Base-by-base conservation (phyloP, 1,140 invertebrate species). In the Magallana gigas region DNA sequence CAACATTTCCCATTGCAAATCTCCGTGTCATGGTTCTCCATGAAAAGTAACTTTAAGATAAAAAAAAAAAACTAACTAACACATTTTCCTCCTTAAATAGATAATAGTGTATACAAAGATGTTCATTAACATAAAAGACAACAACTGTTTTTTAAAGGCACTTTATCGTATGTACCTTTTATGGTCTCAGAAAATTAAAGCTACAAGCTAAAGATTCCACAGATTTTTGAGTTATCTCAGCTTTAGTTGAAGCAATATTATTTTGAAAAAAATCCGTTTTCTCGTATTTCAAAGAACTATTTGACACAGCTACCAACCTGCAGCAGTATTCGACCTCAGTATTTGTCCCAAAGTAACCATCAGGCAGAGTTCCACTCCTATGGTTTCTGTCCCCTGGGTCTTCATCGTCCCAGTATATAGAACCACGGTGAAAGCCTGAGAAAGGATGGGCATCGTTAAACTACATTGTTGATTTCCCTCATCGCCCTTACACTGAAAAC, bases 311-410 rank as follows among this genome's bases (percentile, higher is more conserved):
- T 48, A 16, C 57, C 12, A 71, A 92, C 91, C 91, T 90, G 89
- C 91, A 92, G 84, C 92, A 92, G 89, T 88, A 92, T 12, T 64
- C 56, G 7, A 91, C 90, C 29, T 90, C 84, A 36, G 92, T 92
- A 76, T 92, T 90, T n/a, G 83, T 58, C 64, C 88, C 88, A 60
- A 90, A 92, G 3, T 88, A 86, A 8, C 92, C 92, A 81, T 92
- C 92, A 58, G 92, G 92, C 8, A 92, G 68, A 56, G 87, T 87
- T 23, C 92, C 92, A 12, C 88, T 86, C 16, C 68, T 82, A 14
- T 71, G 58, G 87, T 91, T 90, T 68, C 81, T 84, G 80, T 90
- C 89, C 0, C 71, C 4, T 57, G 86, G 84, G 87, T 91, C 87
- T 58, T 91, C 91, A 71, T 92, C 92, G 48, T 92, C 88, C 90